These are phyloP conservation scores for Parnassius smintheus DNA, from an alignment of 2,888 invertebrate genomes.

Conservation along the genomic window DNA sequence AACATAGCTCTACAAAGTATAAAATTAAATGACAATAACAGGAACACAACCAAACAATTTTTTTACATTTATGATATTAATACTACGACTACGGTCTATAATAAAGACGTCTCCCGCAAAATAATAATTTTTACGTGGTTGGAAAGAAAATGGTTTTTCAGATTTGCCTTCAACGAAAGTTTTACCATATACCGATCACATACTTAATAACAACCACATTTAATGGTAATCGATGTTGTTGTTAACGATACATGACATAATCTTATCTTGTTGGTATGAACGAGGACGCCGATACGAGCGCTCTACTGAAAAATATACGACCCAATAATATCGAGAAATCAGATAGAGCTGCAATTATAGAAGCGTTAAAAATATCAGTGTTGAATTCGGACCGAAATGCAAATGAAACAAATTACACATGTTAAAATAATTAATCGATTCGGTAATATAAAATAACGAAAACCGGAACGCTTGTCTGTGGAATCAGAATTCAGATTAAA, in stretches of 20 bases:
- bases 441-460: constrained; percentile 12
- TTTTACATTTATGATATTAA: no score
- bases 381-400: constrained; percentile 10
- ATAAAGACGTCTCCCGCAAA: no score
- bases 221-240: constrained; percentile 27
- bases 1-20: no score
- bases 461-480: constrained; percentile 9
- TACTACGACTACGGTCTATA: no score
- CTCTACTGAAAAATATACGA: constrained; percentile 11
- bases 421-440: constrained; percentile 22
- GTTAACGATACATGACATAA: constrained; percentile 29
- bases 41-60: no score
- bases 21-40: no score
- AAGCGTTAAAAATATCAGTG: constrained; percentile 20
- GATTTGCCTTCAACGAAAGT: constrained; percentile 1
- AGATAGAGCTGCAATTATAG: constrained; percentile 15
- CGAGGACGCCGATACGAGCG: constrained; percentile 20
- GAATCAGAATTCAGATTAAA: constrained; percentile 21
- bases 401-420: constrained; percentile 21
- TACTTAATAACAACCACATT: constrained; percentile 18
- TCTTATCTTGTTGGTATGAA: constrained; percentile 31
- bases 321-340: constrained; percentile 26
- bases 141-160: constrained; percentile 1
- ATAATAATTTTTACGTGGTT: no score
- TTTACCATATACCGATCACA: constrained; percentile 1